phyloP scores from a whole-genome alignment of 2,113 vertebrate genomes.

The Actenoides hombroni region DNA sequence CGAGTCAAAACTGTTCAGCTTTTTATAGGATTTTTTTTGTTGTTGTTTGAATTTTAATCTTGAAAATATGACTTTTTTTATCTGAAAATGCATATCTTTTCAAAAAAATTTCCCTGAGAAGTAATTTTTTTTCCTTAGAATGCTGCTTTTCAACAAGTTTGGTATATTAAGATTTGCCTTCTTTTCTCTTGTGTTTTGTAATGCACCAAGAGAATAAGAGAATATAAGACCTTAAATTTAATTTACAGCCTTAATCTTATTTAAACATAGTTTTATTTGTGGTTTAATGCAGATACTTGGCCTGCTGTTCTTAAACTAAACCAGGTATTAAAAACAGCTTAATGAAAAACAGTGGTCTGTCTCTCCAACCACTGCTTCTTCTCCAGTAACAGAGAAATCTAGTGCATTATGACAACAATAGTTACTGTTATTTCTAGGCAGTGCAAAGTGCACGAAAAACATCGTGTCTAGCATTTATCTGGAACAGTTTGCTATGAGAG shows the following conservation, averaged over 20 bases:
- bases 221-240: conserved; percentile 36
- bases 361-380: not conserved
- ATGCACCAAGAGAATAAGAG: not conserved
- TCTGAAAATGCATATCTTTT: not conserved
- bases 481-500: not conserved
- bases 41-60: not conserved
- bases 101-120: not conserved
- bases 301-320: conserved; percentile 4
- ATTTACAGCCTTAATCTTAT: conserved; percentile 16
- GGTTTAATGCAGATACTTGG: not conserved
- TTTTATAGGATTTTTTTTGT: not conserved
- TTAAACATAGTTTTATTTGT: conserved; percentile 22
- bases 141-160: not conserved
- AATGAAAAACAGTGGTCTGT: conserved; percentile 18
- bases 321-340: not conserved
- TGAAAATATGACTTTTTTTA: not conserved
- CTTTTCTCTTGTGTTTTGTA: conserved; percentile 5
- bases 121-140: not conserved
- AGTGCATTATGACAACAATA: not conserved
- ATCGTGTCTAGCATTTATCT: not conserved
- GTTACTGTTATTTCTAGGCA: not conserved
- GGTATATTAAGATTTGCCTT: not conserved
- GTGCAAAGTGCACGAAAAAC: not conserved
- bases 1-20: not conserved
- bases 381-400: not conserved